A percentile compares a stretch with the other conserved stretches of the same genome.
These are phyloP conservation scores for Percopsis transmontana DNA, from an alignment of 2,113 vertebrate genomes.

Conservation along the genomic window DNA sequence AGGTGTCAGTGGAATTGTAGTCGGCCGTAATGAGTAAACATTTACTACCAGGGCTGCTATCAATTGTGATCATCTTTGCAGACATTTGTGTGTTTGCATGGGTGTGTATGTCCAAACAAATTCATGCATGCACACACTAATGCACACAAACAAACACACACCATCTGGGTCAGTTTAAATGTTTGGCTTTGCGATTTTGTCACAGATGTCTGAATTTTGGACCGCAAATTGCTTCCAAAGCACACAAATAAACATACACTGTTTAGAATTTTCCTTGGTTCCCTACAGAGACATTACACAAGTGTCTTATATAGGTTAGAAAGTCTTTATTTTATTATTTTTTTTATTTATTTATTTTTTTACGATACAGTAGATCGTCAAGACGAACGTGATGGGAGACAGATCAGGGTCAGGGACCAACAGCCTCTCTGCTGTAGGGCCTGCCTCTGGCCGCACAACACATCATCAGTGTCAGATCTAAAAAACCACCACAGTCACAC, in stretches of 20 bases:
- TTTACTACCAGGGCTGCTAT: slow-evolving; percentile 1
- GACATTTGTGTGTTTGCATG: neutral
- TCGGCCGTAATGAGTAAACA: neutral
- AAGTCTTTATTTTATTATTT: slow-evolving; percentile 7
- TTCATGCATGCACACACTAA: slow-evolving; percentile 7
- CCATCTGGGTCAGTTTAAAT: slow-evolving; percentile 56
- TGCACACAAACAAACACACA: slow-evolving; percentile 19
- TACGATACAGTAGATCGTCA: too few species aligned
- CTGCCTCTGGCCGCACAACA: slow-evolving; percentile 35
- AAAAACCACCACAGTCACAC: slow-evolving; percentile 15
- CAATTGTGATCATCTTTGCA: neutral
- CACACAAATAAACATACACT: slow-evolving; percentile 18
- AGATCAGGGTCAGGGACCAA: slow-evolving; percentile 26
- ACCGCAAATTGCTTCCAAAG: slow-evolving; percentile 15
- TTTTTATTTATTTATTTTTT: too few species aligned
- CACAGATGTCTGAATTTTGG: slow-evolving; percentile 53
- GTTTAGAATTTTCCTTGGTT: neutral
- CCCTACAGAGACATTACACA: neutral
- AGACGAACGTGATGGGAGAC: slow-evolving; percentile 24
- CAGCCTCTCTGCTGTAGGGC: slow-evolving; percentile 15
- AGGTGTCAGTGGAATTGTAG: neutral
- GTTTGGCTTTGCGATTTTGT: slow-evolving; percentile 43
- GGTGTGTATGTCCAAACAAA: slow-evolving; percentile 6
- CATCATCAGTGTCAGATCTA: slow-evolving; percentile 55
- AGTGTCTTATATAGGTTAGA: neutral